Evolutionary conservation across 2,888 invertebrate species (phyloP), one percentile per base, ranked within the genome.

Genomic region (Pilophorus perplexus): DNA sequence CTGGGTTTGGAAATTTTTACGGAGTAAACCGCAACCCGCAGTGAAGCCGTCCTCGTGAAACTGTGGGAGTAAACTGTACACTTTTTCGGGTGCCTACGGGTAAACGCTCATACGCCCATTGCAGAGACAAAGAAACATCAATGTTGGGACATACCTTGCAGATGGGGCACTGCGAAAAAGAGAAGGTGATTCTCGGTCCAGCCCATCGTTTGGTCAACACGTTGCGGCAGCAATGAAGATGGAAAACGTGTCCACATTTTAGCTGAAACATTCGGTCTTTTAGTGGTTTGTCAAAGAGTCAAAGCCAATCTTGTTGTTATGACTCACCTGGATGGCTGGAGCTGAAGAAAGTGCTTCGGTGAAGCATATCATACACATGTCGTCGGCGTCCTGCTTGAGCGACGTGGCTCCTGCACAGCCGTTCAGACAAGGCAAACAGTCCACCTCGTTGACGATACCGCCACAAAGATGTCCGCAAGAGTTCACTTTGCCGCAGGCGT

Each of bases 341-440:
- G 97, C 96, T 71, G 92, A 94, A 27, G 94, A 90, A 42, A 98
- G 80, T 0, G 97, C 94, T 77, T 98, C 98, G 0, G 95, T 94
- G 79, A 98, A 98, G 78, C 98, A 98, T 73, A 98, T 93, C 93
- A 98, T 97, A 79, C 98, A 98, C 93, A 98, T 95, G 76, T 98
- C 98, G 75, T 98, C 98, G 0, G 93, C 93, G 77, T 98, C 98
- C 78, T 98, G 98, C 14, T 92, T 88, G 57, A 97, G 80, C 4
- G 71, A 67, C 1, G 70, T 65, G 64, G 82, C 80, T 3, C 64
- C 66, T 2, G 72, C 67, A 75, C 96, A 96, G 2, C 94, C 88
- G 73, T 89, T 87, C 71, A 98, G 80, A 75, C 98, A 98, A 1
- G 96, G 94, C 72, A 97, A 79, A 75, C 97, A 98, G 57, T 79